These are phyloP conservation scores for Petrocephalus schoutedeni DNA, from an alignment of 2,797 vertebrate species.

Conservation along the genomic window DNA sequence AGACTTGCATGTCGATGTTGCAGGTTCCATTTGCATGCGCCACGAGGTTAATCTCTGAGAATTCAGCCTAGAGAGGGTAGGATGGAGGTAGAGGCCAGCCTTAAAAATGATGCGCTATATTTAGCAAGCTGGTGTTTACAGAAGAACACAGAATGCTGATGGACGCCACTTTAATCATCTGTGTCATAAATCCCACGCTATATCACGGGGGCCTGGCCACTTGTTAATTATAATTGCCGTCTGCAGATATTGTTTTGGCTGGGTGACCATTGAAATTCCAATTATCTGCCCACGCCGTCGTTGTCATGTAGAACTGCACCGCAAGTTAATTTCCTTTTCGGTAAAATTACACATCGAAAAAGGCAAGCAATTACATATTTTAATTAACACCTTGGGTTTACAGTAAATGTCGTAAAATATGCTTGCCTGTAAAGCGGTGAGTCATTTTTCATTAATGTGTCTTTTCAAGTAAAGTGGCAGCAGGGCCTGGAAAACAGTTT, in stretches of 20 bases:
- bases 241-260: conserved; percentile 3
- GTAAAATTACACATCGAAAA: conserved; percentile 18
- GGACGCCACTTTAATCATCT: not conserved
- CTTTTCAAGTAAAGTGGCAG: not conserved
- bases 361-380: conserved; percentile 6
- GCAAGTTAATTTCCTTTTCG: conserved; percentile 3
- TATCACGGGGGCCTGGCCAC: not conserved
- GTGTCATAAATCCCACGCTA: not conserved
- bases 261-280: not conserved
- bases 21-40: conserved; percentile 87
- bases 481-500: conserved; percentile 15
- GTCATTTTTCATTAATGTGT: conserved; percentile 15
- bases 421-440: not conserved
- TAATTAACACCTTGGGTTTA: conserved; percentile 14
- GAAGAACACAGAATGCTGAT: not conserved
- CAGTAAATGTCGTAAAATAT: conserved; percentile 12
- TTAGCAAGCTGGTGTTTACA: not conserved
- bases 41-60: conserved; percentile 91
- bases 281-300: not conserved
- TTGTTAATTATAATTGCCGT: not conserved
- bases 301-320: not conserved
- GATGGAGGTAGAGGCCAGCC: not conserved
- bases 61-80: conserved; percentile 72
- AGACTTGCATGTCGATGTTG: conserved; percentile 86
- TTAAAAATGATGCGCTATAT: not conserved